Percentiles rank a stretch among this genome's conserved stretches.
Evolutionary conservation across 2,797 vertebrate species (phyloP).

Genomic region (Danio aesculapii): DNA sequence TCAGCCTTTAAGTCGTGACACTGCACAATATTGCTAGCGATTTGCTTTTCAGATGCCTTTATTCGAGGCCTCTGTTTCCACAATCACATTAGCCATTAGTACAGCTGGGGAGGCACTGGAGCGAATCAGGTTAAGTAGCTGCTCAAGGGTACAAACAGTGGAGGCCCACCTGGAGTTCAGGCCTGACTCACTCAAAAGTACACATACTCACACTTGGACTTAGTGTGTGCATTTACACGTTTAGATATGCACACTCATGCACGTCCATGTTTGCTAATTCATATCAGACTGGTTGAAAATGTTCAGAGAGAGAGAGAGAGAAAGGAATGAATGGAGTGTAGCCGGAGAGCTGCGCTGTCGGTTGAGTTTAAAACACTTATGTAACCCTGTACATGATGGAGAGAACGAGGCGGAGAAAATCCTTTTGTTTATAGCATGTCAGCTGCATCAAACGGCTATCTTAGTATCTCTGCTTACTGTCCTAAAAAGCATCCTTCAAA

Average conservation of each 20-base stretch:
- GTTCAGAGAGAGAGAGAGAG: not conserved
- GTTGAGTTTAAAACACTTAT: slow-evolving; percentile 46
- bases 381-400: slow-evolving; percentile 25
- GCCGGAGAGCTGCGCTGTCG: slow-evolving; percentile 30
- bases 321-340: slow-evolving; percentile 3
- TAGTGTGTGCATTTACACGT: not conserved
- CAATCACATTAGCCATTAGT: slow-evolving; percentile 80
- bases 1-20: slow-evolving; percentile 40
- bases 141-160: slow-evolving; percentile 70
- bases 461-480: not conserved
- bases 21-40: slow-evolving; percentile 74
- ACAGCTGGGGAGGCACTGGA: slow-evolving; percentile 74
- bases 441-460: not conserved
- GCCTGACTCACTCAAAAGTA: slow-evolving; percentile 36
- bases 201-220: slow-evolving; percentile 1
- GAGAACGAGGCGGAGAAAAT: not conserved
- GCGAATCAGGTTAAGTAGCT: slow-evolving; percentile 76
- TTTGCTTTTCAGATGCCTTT: slow-evolving; percentile 79
- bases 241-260: slow-evolving; percentile 20
- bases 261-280: slow-evolving; percentile 52
- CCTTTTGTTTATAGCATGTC: not conserved
- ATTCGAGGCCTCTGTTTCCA: slow-evolving; percentile 74
- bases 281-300: slow-evolving; percentile 23
- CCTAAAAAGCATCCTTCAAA: not conserved
- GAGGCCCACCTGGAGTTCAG: slow-evolving; percentile 73